A percentile compares a stretch with the other conserved stretches of the same genome.
phyloP scores from a whole-genome alignment of 2,113 vertebrate genomes.

The Rousettus leschenaultii region DNA sequence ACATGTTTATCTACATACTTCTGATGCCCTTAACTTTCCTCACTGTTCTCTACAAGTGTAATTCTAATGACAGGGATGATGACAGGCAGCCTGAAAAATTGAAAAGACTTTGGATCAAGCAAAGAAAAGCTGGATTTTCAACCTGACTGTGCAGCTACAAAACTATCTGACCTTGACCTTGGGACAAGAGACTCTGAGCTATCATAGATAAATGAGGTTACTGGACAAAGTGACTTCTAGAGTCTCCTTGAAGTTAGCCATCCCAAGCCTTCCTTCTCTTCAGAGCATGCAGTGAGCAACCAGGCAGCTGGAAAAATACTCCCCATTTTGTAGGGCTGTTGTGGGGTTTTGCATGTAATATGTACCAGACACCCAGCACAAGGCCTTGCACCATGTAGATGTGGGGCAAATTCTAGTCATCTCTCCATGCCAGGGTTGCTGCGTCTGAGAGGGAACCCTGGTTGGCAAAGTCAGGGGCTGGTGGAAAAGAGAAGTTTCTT shows the following conservation, averaged over 20 bases:
- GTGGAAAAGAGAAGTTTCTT: neutral
- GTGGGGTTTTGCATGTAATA: neutral
- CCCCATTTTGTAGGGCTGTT: neutral
- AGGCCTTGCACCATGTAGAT: neutral
- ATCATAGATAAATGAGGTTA: neutral
- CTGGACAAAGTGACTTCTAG: neutral
- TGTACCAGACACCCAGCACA: neutral
- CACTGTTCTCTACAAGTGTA: neutral
- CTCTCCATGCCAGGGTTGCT: neutral
- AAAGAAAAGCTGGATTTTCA: neutral
- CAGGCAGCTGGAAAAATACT: neutral
- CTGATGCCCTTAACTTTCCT: neutral
- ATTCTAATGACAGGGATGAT: neutral
- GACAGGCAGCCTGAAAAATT: neutral
- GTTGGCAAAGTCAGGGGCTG: neutral
- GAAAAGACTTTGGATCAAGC: neutral
- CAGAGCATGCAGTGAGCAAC: neutral
- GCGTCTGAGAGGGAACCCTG: neutral
- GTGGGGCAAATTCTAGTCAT: fast-evolving
- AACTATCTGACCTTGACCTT: neutral
- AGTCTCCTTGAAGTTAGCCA: neutral
- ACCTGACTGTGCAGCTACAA: neutral
- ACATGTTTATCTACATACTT: neutral
- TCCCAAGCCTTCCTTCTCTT: neutral
- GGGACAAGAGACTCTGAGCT: neutral